phyloP scores from a whole-genome alignment of 2,797 vertebrate genomes.

The Sebastes goodei region DNA sequence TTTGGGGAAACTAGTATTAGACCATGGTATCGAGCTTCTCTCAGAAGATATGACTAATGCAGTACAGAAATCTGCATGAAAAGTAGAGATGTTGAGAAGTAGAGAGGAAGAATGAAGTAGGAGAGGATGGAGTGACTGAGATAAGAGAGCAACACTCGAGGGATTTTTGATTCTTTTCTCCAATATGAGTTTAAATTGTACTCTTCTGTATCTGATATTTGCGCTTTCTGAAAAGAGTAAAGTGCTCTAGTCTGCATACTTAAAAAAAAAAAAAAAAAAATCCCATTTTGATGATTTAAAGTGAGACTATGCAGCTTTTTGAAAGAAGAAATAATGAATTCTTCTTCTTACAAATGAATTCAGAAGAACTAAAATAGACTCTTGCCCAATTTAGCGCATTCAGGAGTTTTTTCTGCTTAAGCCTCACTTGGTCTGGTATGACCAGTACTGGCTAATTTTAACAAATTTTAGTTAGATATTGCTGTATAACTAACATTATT shows the following conservation, averaged over 20 bases:
- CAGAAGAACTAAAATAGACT: neutral
- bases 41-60: constrained; percentile 72
- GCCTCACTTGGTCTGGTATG: neutral
- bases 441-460: neutral
- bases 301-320: neutral
- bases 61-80: constrained; percentile 71
- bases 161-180: neutral
- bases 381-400: neutral
- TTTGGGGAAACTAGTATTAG: constrained; percentile 29
- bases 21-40: constrained; percentile 24
- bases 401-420: neutral
- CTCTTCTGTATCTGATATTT: neutral
- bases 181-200: neutral
- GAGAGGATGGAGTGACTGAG: constrained; percentile 9
- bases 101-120: constrained; percentile 15
- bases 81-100: constrained; percentile 29
- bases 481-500: neutral
- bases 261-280: no score
- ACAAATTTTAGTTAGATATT: neutral
- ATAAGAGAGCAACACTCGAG: constrained; percentile 14
- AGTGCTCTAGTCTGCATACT: neutral
- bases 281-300: neutral
- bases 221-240: neutral
- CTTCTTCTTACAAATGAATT: neutral
- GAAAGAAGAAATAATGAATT: neutral